Conservation (phyloP, 2,888 invertebrate species). For the Stenichneumon culpator region DNA sequence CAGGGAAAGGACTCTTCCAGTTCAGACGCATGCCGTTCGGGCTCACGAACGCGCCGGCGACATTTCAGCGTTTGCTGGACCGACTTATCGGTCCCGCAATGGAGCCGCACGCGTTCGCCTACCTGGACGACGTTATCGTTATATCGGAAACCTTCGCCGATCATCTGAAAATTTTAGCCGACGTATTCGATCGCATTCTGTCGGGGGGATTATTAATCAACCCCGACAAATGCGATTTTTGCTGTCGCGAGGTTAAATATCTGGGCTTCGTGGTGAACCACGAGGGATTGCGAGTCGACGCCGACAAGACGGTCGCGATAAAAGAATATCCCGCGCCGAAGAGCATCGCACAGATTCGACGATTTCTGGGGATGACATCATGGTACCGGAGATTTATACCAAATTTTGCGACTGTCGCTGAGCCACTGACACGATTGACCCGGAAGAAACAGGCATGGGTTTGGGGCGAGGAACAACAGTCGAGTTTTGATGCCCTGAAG, state of each 20-base stretch:
- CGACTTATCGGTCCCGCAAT: conserved; percentile 55
- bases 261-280: conserved; percentile 50
- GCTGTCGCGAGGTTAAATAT: conserved; percentile 46
- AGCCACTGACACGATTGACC: conserved; percentile 67
- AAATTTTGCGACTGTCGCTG: conserved; percentile 58
- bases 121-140: conserved; percentile 64
- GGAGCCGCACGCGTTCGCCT: conserved; percentile 54
- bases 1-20: conserved; percentile 56
- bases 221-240: conserved; percentile 58
- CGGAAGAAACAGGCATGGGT: conserved; percentile 49
- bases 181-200: conserved; percentile 22
- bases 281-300: conserved; percentile 50
- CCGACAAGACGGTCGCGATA: conserved; percentile 31
- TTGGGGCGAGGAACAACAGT: conserved; percentile 18
- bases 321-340: conserved; percentile 30
- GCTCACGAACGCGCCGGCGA: conserved; percentile 63
- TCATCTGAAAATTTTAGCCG: conserved; percentile 39
- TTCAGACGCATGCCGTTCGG: conserved; percentile 64
- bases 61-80: conserved; percentile 63
- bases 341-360: conserved; percentile 58
- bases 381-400: conserved; percentile 74
- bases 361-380: conserved; percentile 73
- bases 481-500: not conserved
- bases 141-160: conserved; percentile 58
- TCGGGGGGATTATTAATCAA: conserved; percentile 39